phyloP scores from a whole-genome alignment of 2,888 invertebrate genomes.

The Carcina quercana region DNA sequence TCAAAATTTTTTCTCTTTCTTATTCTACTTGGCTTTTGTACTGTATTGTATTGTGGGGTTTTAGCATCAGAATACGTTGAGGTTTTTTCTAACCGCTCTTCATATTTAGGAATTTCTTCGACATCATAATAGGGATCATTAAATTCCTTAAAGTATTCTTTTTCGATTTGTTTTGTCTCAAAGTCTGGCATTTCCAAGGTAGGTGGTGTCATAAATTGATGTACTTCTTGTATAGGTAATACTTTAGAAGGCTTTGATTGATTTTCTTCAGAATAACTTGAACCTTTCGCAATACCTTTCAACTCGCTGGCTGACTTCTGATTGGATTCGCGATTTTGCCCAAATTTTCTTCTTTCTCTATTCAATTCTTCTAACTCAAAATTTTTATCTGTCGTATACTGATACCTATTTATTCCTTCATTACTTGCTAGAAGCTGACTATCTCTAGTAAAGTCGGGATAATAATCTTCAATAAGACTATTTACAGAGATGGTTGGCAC shows the following conservation, averaged over 20 bases:
- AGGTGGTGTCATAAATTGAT: slow-evolving; percentile 37
- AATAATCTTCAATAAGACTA: slow-evolving; percentile 44
- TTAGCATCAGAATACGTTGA: slow-evolving; percentile 24
- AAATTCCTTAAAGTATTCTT: background rate
- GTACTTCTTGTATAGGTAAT: no score
- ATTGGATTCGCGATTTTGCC: slow-evolving; percentile 4
- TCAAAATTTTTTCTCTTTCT: slow-evolving; percentile 16
- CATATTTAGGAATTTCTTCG: slow-evolving; percentile 13
- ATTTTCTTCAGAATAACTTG: slow-evolving; percentile 11
- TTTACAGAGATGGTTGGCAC: slow-evolving; percentile 26
- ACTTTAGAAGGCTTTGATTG: no score
- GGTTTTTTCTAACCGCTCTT: slow-evolving; percentile 19
- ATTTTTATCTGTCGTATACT: slow-evolving; percentile 34
- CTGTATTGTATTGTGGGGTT: slow-evolving; percentile 11
- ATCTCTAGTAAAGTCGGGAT: slow-evolving; percentile 45
- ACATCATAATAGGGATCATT: background rate
- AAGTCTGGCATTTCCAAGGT: slow-evolving; percentile 44
- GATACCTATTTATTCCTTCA: slow-evolving; percentile 36
- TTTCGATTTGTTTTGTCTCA: slow-evolving; percentile 34
- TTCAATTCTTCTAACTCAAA: slow-evolving; percentile 13
- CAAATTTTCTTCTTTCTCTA: slow-evolving; percentile 14
- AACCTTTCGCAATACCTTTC: slow-evolving; percentile 13
- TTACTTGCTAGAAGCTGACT: slow-evolving; percentile 31
- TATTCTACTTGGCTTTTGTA: slow-evolving; percentile 9
- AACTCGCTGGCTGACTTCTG: slow-evolving; percentile 13